phyloP scores from a whole-genome alignment of 2,888 invertebrate species.

The Eurytoma californica region DNA sequence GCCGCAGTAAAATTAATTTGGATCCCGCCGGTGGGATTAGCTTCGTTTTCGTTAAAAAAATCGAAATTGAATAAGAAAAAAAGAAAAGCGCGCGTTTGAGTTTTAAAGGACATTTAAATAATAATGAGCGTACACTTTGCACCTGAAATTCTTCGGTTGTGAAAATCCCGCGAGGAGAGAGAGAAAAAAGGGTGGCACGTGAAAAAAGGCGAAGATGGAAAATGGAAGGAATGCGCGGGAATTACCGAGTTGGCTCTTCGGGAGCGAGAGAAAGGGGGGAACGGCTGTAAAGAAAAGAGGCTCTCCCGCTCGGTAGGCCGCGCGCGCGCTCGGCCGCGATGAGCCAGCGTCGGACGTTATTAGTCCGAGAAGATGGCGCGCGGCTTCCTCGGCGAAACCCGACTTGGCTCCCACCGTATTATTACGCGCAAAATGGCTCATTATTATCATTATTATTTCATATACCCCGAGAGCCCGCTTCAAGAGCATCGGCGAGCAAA shows the following conservation, averaged over 20 bases:
- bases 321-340: conserved; percentile 47
- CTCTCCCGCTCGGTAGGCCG: conserved; percentile 5
- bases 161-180: background rate
- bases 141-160: too few species aligned
- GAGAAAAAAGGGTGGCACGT: background rate
- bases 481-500: conserved; percentile 68
- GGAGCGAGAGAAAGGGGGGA: conserved; percentile 3
- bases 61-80: too few species aligned
- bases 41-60: too few species aligned
- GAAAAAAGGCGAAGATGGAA: background rate
- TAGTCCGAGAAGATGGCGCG: conserved; percentile 64
- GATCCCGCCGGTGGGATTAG: too few species aligned
- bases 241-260: background rate
- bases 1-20: too few species aligned
- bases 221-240: conserved; percentile 26
- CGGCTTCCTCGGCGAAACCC: conserved; percentile 63
- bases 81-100: too few species aligned
- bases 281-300: conserved; percentile 27
- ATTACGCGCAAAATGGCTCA: conserved; percentile 73
- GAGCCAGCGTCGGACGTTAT: conserved; percentile 64
- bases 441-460: conserved; percentile 73
- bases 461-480: conserved; percentile 67
- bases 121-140: too few species aligned
- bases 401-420: conserved; percentile 69
- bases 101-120: too few species aligned